Conservation (phyloP, 2,113 vertebrate genomes). For the Semnornis frantzii region DNA sequence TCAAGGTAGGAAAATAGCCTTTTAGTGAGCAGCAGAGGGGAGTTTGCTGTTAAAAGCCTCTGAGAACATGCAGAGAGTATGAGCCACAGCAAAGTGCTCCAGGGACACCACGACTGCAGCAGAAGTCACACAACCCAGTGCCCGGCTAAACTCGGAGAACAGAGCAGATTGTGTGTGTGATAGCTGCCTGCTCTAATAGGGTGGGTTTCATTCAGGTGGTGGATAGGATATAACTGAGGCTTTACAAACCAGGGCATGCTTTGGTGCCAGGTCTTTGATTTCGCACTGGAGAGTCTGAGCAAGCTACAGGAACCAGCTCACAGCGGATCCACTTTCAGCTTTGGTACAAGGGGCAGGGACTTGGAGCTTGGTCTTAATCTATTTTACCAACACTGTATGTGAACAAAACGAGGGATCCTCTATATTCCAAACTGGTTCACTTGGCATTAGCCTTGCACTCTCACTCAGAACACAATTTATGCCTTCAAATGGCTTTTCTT, state of each 20-base stretch:
- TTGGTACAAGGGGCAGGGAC: neutral
- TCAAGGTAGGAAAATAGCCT: neutral
- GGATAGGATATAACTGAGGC: neutral
- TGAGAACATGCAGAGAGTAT: accelerated
- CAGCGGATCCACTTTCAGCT: neutral
- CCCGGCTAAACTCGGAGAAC: neutral
- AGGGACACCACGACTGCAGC: neutral
- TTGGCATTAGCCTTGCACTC: neutral
- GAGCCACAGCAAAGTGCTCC: neutral
- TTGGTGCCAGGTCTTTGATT: neutral
- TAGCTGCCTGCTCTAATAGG: neutral
- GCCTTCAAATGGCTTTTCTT: neutral
- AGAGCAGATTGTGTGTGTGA: neutral
- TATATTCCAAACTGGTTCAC: neutral
- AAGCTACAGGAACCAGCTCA: neutral
- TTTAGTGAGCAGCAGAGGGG: neutral
- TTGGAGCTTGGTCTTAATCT: neutral
- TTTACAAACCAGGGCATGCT: neutral
- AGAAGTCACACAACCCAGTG: neutral
- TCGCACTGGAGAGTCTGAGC: neutral
- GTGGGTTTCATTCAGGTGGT: accelerated
- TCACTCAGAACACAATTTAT: neutral
- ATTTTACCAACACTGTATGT: neutral
- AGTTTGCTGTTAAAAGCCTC: neutral
- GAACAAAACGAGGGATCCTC: neutral